These are phyloP conservation scores for Cylloceria caligata DNA, from an alignment of 2,888 invertebrate species.

Conservation along the genomic window DNA sequence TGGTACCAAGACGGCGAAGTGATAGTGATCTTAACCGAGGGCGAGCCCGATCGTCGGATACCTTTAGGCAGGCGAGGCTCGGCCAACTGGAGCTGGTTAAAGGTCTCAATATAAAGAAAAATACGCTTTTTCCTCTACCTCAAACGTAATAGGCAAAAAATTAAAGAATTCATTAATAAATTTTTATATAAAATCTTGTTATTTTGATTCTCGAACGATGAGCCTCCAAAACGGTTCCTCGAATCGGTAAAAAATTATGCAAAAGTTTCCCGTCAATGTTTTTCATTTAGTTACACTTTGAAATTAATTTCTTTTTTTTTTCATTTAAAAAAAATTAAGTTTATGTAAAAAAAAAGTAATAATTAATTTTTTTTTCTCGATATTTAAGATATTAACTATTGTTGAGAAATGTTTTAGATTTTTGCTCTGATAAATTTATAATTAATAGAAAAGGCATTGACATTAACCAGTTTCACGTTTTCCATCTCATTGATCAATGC, in stretches of 20 bases:
- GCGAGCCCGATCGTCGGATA: conserved; percentile 88
- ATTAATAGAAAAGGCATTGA: no score
- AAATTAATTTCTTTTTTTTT: no score
- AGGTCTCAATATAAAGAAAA: conserved; percentile 84
- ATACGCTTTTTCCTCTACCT: not conserved
- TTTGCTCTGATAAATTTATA: no score
- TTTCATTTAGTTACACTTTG: no score
- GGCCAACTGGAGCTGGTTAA: conserved; percentile 89
- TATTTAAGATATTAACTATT: not conserved
- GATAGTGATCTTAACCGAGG: conserved; percentile 88
- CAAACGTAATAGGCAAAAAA: conserved; percentile 5
- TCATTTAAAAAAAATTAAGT: no score
- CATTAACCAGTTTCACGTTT: no score
- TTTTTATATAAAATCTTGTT: not conserved
- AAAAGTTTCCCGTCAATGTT: not conserved
- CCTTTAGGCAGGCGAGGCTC: conserved; percentile 88
- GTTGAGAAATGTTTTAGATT: no score
- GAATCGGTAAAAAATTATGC: not conserved
- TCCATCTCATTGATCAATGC: conserved; percentile 9
- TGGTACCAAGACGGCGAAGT: conserved; percentile 87
- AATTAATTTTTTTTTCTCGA: not conserved
- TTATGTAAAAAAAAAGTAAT: not conserved
- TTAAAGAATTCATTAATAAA: no score
- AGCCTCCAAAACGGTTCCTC: conserved; percentile 47
- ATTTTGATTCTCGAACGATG: conserved; percentile 43